phyloP scores from a whole-genome alignment of 35 echinoderm and acorn worm genomes.

The Ophioderma brevispina region DNA sequence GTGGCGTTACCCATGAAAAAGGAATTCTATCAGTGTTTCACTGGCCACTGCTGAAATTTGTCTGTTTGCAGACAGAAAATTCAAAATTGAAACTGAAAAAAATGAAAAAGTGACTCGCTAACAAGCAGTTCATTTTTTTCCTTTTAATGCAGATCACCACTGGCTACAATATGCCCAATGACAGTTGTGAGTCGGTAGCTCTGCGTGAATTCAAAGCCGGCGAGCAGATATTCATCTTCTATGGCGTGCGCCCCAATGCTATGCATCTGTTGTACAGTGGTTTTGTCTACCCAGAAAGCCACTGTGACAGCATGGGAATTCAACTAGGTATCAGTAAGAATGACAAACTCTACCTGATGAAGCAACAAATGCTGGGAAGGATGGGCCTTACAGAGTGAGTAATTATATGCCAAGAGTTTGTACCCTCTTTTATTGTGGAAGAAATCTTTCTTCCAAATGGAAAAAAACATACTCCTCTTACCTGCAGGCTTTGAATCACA shows the following conservation, averaged over 20 bases:
- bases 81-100: no score
- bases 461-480: no score
- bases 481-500: no score
- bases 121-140: no score
- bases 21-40: no score
- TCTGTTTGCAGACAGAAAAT: no score
- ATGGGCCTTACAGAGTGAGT: conserved; percentile 76
- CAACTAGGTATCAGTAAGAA: conserved; percentile 95
- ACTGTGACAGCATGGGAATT: conserved; percentile 71
- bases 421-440: no score
- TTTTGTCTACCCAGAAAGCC: conserved; percentile 82
- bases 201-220: conserved; percentile 48
- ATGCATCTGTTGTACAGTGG: conserved; percentile 85
- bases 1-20: no score
- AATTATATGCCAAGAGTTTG: no score
- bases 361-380: conserved; percentile 78
- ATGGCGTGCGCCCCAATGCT: conserved; percentile 79
- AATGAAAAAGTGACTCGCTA: no score
- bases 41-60: no score
- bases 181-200: conserved; percentile 64
- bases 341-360: conserved; percentile 88
- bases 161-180: conserved; percentile 60
- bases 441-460: no score
- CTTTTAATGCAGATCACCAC: conserved; percentile 97
- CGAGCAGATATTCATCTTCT: conserved; percentile 88